Percentiles rank a stretch among this genome's conserved stretches.
Conservation (phyloP, 2,113 vertebrate species). For the Addax nasomaculatus region DNA sequence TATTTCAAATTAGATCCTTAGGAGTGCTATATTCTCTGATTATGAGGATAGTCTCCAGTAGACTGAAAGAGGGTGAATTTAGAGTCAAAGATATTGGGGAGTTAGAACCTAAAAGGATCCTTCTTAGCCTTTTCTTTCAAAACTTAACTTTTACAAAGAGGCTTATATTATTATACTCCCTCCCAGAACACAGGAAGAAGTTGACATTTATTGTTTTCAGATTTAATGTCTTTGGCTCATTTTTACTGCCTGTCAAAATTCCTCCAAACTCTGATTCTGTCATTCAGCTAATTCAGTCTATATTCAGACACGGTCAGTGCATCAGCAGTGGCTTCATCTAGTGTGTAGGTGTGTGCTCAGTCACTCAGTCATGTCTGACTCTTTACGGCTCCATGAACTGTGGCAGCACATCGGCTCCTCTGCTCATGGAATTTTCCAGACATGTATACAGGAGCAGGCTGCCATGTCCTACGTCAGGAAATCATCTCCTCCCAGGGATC, state of each 20-base stretch:
- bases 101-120: neutral
- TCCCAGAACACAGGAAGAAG: neutral
- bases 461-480: neutral
- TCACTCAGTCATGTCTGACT: neutral
- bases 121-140: neutral
- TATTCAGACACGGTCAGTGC: rapidly evolving
- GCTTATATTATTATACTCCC: neutral
- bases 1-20: neutral
- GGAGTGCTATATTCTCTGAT: rapidly evolving
- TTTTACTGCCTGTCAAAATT: neutral
- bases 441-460: neutral
- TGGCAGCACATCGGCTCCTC: neutral
- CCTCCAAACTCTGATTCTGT: neutral
- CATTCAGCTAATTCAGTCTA: neutral
- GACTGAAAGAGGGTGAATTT: neutral
- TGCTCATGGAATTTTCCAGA: neutral
- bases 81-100: neutral
- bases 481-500: neutral
- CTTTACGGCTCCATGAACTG: neutral
- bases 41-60: rapidly evolving
- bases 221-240: neutral
- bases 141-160: neutral
- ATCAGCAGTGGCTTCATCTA: neutral
- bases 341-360: neutral
- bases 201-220: neutral